Conservation (phyloP, 2,797 vertebrate species). For the Amblyraja radiata region DNA sequence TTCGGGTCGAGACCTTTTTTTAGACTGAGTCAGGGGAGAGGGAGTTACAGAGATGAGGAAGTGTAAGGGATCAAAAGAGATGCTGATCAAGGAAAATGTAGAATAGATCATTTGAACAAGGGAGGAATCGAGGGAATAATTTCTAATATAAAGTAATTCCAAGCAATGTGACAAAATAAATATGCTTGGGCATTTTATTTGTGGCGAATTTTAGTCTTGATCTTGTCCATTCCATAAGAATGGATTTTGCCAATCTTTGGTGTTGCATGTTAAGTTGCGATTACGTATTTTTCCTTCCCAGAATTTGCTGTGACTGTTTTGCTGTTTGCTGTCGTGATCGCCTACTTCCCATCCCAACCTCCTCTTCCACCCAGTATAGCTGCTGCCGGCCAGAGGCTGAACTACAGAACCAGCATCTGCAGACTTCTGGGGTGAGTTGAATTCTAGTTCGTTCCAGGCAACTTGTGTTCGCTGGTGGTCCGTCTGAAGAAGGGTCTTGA, state of each 20-base stretch:
- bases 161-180: not conserved
- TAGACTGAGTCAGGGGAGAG: too few species aligned
- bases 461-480: not conserved
- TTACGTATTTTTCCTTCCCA: conserved; percentile 45
- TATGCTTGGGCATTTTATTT: not conserved
- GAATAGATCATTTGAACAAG: not conserved
- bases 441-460: not conserved
- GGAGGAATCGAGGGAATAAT: not conserved
- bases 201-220: not conserved
- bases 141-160: not conserved
- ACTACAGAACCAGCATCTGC: conserved; percentile 88
- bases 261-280: not conserved
- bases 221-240: not conserved
- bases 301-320: conserved; percentile 75
- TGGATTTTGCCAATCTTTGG: conserved; percentile 33
- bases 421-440: conserved; percentile 75
- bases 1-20: too few species aligned
- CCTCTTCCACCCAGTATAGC: conserved; percentile 90
- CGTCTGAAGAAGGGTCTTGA: too few species aligned
- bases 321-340: conserved; percentile 73
- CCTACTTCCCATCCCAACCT: conserved; percentile 87
- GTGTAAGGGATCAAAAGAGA: too few species aligned
- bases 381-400: conserved; percentile 86
- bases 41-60: too few species aligned
- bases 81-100: too few species aligned